Percentiles rank a stretch among this genome's conserved stretches.
phyloP scores from a whole-genome alignment of 2,888 invertebrate species.

The Drosophila neonasuta region DNA sequence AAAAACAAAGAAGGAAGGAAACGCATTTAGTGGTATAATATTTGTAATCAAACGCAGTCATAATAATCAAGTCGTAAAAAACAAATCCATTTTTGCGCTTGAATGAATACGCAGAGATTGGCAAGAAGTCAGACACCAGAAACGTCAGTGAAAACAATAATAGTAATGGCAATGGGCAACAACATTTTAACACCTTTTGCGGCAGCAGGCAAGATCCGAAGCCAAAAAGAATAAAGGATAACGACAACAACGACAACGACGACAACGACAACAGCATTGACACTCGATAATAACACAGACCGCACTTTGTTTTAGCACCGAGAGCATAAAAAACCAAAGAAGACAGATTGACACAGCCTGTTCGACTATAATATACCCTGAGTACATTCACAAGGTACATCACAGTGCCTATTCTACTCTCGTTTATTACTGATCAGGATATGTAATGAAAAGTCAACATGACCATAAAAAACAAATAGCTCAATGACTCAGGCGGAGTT shows the following conservation, averaged over 20 bases:
- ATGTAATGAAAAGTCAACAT: conserved; percentile 8
- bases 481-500: conserved; percentile 59
- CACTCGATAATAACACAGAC: conserved; percentile 56
- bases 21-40: conserved; percentile 57
- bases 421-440: too few relatives aligned
- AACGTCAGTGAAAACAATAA: conserved; percentile 67
- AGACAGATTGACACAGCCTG: neutral
- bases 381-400: neutral
- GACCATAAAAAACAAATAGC: conserved; percentile 66
- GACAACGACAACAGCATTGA: conserved; percentile 39
- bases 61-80: conserved; percentile 81
- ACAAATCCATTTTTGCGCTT: conserved; percentile 79
- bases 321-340: conserved; percentile 5
- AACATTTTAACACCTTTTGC: conserved; percentile 72
- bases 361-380: neutral
- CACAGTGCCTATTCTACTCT: neutral
- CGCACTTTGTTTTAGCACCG: conserved; percentile 44
- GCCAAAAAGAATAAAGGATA: conserved; percentile 60
- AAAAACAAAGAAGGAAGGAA: conserved; percentile 10
- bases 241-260: conserved; percentile 44
- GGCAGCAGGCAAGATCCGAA: conserved; percentile 31
- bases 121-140: conserved; percentile 40
- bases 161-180: conserved; percentile 64
- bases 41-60: conserved; percentile 79
- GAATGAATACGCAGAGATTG: conserved; percentile 65